These are phyloP conservation scores for Typhlichthys subterraneus DNA, from an alignment of 2,797 vertebrate species.

Conservation along the genomic window DNA sequence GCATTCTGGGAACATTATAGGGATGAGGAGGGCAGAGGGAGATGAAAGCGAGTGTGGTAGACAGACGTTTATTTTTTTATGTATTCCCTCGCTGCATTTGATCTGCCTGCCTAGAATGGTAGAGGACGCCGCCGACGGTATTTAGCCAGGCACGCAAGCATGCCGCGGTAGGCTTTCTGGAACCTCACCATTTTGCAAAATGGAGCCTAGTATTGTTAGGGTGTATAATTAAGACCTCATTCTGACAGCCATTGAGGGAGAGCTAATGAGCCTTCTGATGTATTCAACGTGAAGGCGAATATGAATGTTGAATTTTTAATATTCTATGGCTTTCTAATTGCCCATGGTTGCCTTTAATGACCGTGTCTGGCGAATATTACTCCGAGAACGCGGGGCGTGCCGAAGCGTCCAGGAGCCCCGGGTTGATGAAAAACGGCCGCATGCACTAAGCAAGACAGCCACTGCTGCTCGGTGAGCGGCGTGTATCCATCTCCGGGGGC, in stretches of 20 bases:
- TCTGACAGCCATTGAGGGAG: conserved; percentile 69
- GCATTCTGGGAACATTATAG: conserved; percentile 52
- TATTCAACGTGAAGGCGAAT: conserved; percentile 63
- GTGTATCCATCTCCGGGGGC: conserved; percentile 42
- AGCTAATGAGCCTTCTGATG: conserved; percentile 76
- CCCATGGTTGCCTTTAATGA: conserved; percentile 65
- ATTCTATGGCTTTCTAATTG: conserved; percentile 77
- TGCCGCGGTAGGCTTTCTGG: conserved; percentile 51
- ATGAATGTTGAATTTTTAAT: conserved; percentile 78
- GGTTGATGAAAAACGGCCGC: conserved; percentile 39
- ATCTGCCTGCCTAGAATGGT: conserved; percentile 27
- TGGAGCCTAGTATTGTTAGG: conserved; percentile 72
- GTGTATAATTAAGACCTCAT: conserved; percentile 75
- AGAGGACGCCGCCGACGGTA: conserved; percentile 27
- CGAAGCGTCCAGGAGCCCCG: conserved; percentile 43
- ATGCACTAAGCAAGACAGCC: conserved; percentile 21
- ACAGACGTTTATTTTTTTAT: conserved; percentile 36
- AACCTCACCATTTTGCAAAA: conserved; percentile 67
- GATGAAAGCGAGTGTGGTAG: conserved; percentile 25
- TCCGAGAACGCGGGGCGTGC: conserved; percentile 43
- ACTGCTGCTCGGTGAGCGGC: conserved; percentile 32
- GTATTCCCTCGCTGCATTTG: neutral
- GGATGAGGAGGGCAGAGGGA: conserved; percentile 27
- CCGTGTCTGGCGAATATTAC: conserved; percentile 63
- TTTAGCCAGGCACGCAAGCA: conserved; percentile 47